phyloP scores from a whole-genome alignment of 2,888 invertebrate genomes.

The Eupithecia pulchellata region DNA sequence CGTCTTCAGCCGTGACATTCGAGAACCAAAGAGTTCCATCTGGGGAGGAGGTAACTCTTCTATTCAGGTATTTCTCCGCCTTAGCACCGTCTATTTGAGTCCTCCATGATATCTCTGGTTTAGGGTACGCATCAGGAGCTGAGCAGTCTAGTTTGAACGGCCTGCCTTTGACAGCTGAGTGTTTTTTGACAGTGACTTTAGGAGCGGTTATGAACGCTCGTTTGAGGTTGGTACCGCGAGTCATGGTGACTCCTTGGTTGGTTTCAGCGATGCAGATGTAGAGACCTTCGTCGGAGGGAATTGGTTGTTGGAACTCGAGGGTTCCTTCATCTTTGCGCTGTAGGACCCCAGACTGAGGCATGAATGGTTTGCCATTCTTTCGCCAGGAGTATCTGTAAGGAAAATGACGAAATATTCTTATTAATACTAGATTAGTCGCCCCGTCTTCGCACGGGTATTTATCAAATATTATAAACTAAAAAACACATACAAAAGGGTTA shows the following conservation, averaged over 20 bases:
- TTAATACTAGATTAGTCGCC: no score
- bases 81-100: constrained; percentile 56
- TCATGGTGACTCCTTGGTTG: constrained; percentile 61
- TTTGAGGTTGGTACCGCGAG: constrained; percentile 57
- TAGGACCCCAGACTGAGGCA: constrained; percentile 46
- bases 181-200: constrained; percentile 50
- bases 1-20: constrained; percentile 64
- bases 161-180: constrained; percentile 65
- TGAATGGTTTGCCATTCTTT: constrained; percentile 61
- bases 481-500: no score
- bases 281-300: constrained; percentile 60
- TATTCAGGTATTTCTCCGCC: constrained; percentile 51
- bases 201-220: constrained; percentile 57
- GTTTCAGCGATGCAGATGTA: constrained; percentile 69
- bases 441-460: no score
- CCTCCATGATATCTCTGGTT: constrained; percentile 67
- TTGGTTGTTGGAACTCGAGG: constrained; percentile 62
- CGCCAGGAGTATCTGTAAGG: constrained; percentile 65
- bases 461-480: no score
- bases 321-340: constrained; percentile 61
- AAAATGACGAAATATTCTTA: constrained; percentile 7
- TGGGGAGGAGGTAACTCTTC: constrained; percentile 62
- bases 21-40: constrained; percentile 70
- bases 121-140: constrained; percentile 66
- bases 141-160: constrained; percentile 67